phyloP scores from a whole-genome alignment of 2,888 invertebrate species.

The Andrena praecox region DNA sequence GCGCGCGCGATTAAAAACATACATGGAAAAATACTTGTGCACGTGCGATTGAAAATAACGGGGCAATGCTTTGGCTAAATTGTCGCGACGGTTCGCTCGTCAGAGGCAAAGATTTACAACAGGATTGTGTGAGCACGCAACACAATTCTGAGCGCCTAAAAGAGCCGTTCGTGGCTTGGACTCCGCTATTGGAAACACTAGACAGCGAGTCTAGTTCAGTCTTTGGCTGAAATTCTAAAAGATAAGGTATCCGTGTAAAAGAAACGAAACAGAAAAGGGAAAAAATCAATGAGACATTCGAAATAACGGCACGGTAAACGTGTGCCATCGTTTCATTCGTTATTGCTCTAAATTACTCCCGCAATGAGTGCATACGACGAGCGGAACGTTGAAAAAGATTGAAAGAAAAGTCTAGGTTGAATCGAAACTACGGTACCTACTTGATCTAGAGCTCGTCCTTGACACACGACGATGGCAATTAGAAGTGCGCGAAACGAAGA shows the following conservation, averaged over 20 bases:
- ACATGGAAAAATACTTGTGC: slow-evolving; percentile 20
- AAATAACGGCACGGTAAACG: slow-evolving; percentile 18
- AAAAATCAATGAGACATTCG: background rate
- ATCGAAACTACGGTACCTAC: slow-evolving; percentile 38
- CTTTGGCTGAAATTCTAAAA: background rate
- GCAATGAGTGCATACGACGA: slow-evolving; percentile 42
- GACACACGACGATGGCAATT: slow-evolving; percentile 41
- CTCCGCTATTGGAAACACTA: background rate
- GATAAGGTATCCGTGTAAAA: background rate
- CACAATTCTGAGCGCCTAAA: background rate
- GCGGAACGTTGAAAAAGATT: slow-evolving; percentile 35
- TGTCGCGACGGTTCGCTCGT: slow-evolving; percentile 12
- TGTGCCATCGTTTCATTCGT: slow-evolving; percentile 24
- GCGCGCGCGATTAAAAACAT: slow-evolving; percentile 4
- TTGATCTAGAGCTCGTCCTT: slow-evolving; percentile 50
- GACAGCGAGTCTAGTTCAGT: slow-evolving; percentile 11
- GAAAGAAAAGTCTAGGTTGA: slow-evolving; percentile 16
- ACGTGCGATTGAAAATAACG: slow-evolving; percentile 2
- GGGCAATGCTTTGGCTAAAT: slow-evolving; percentile 33
- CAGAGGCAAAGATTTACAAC: slow-evolving; percentile 37
- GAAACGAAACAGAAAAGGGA: background rate
- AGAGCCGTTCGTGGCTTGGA: background rate
- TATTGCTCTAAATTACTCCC: slow-evolving; percentile 32
- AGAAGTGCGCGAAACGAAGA: slow-evolving; percentile 25
- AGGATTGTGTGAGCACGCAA: background rate